Base-by-base conservation (phyloP, 2,113 vertebrate genomes). In the Chloropsis cyanopogon region DNA sequence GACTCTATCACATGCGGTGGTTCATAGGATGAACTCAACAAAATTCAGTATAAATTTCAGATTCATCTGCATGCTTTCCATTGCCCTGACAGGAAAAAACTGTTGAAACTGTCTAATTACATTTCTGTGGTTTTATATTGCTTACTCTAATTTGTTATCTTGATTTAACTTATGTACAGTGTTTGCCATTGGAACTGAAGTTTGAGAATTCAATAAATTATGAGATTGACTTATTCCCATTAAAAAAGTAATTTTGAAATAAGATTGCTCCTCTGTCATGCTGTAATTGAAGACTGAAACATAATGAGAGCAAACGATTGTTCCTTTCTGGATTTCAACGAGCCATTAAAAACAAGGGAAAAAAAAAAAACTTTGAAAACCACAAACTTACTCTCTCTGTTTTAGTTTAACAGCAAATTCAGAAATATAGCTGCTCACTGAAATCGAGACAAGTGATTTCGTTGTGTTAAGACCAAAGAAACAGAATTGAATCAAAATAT, bases 211-310 rank as follows among this genome's bases (percentile, higher is more conserved):
- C 88, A 97, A 78, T 96, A 88, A 95, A 93, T 95, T 84, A 91
- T 95, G 84, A 91, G 33, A 95, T 94, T 92, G 93, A 97, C 68
- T 95, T 93, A 93, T 95, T 96, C 59, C 37, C 64, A 73, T 88
- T 92, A 59, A 93, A 93, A 94, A 93, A 88, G 63, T 86, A 92
- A 93, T 95, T 96, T 95, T 19, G 21, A 66, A 95, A 60, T 92
- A 54, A 88, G 65, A 68, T 81, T 88, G 52, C 19, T 94, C 56
- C 82, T 93, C 59, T 93, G 25, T 86, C 28, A 29, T 81, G 21
- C 49, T 69, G 18, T 83, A 94, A 90, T 92, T 14, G 42, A 84
- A 94, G 73, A 89, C 33, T 93, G 61, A 88, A 90, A 57, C 42
- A 28, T 37, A 91, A 57, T 59, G 56, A 85, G 44, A 66, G 14